Base-by-base conservation (phyloP, 1,140 invertebrate genomes). In the Saccostrea cuccullata region DNA sequence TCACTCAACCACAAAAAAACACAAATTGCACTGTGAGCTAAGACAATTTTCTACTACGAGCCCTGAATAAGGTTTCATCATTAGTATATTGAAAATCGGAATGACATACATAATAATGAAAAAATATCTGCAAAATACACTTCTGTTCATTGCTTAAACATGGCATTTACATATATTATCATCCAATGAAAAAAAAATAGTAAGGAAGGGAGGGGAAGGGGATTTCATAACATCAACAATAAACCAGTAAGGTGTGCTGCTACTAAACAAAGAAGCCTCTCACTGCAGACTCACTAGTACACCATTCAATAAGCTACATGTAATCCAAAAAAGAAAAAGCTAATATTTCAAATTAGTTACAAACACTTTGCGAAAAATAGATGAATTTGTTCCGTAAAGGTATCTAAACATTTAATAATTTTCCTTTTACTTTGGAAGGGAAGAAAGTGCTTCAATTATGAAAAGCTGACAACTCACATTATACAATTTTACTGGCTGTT, bases 61-160 rank as follows among this genome's bases (percentile, higher is more conserved):
- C 70, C 70, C 70, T 77, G 70, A 77, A 77, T 77, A 77, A 77
- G 70, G 70, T 77, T 77, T 77, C 70, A 77, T 77, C 70, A 77
- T 77, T 30, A 77, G 70, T 67, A 77, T 77, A 77, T 77, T 77
- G 70, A 77, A 77, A 77, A 77, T 77, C 70, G 70, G 70, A 77
- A 77, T 77, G 70, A 77, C 70, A 77, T 77, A 30, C 70, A 77
- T 36, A 77, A 77, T 77, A 77, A 77, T 77, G 70, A 77, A 77
- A 77, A 77, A 77, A 77, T 77, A 77, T 77, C 70, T 26, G 70
- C 70, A 77, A 77, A 77, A 77, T 77, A 77, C 70, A 77, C 70
- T 77, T 77, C 70, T 77, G 26, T 77, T 77, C 70, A 77, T 77
- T 77, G 70, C 70, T 77, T 77, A 15, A 77, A 77, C 70, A 77